Base-by-base conservation (phyloP, 1,140 invertebrate species). In the Neotoxoptera formosana region DNA sequence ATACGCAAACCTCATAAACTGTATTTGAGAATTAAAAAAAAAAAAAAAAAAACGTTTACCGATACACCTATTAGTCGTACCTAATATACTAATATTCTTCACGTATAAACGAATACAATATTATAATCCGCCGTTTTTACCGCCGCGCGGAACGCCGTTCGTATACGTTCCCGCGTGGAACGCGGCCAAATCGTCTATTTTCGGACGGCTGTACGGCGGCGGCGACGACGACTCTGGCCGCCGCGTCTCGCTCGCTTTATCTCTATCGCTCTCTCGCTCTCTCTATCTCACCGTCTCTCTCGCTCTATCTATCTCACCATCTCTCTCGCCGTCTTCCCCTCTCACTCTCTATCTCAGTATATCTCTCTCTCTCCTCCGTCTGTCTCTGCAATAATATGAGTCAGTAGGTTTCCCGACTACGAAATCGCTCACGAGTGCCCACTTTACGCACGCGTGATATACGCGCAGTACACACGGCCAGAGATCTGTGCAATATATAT, bases 101-200 rank as follows among this genome's bases (percentile, higher is more conserved):
- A n/a, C 45, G 84, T 86, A n/a, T n/a, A 17, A 86, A 25, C 47
- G 45, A 36, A 34, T 89, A 36, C 25, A n/a, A 34, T 56, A 36
- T 36, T 56, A 56, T 89, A 89, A 47, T 34, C 86, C 36, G 25
- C 36, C 48, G 7, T 25, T 89, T 34, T 30, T 90, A 60, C 41
- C 89, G 41, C 34, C 25, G 14, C 83, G 51, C 48, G 86, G 53
- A 93, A 93, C 89, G 25, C 34, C 60, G 41, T 47, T n/a, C 60
- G 60, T 76, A 76, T 76, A 76, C 60, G 34, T 76, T 56, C 83
- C 7, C 53, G 36, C 84, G 84, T 93, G 93, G 84, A 93, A 93
- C 93, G 84, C 86, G 84, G 56, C 87, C 93, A 90, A 88, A 84
- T 84, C 53, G 45, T 93, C 93, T 88, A 93, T 90, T 93, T 90